Percentiles rank a stretch among this genome's conserved stretches.
phyloP scores from a whole-genome alignment of 1,140 invertebrate genomes.

The Tetragonula clypearis region DNA sequence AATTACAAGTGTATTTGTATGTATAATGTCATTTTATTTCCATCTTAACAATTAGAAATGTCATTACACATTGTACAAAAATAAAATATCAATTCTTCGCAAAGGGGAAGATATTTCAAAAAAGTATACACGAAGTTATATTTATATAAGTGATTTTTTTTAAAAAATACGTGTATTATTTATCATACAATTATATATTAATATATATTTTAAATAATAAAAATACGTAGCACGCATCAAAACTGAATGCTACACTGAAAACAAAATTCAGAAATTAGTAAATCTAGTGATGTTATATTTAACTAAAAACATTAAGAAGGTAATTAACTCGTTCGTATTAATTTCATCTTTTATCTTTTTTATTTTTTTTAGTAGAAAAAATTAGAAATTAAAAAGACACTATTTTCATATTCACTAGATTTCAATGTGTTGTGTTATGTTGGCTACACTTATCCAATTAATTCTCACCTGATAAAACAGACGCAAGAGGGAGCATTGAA shows the following conservation, averaged over 20 bases:
- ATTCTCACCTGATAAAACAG: slow-evolving; percentile 46
- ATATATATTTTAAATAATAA: neutral
- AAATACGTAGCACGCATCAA: neutral
- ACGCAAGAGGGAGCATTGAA: slow-evolving; percentile 27
- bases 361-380: too few species aligned
- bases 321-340: neutral
- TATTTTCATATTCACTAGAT: slow-evolving; percentile 10
- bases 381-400: neutral
- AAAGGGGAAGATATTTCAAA: neutral
- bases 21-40: neutral
- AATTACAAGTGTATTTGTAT: neutral
- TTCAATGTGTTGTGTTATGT: neutral
- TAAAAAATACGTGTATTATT: neutral
- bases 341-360: too few species aligned
- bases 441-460: slow-evolving; percentile 39
- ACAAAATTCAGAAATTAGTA: neutral
- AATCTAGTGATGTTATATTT: neutral
- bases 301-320: neutral
- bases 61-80: neutral
- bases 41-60: neutral
- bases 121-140: neutral
- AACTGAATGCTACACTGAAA: neutral
- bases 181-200: neutral
- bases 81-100: neutral
- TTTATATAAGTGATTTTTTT: too few species aligned